Base-by-base conservation (phyloP, 2,113 vertebrate species). In the Takifugu flavidus region DNA sequence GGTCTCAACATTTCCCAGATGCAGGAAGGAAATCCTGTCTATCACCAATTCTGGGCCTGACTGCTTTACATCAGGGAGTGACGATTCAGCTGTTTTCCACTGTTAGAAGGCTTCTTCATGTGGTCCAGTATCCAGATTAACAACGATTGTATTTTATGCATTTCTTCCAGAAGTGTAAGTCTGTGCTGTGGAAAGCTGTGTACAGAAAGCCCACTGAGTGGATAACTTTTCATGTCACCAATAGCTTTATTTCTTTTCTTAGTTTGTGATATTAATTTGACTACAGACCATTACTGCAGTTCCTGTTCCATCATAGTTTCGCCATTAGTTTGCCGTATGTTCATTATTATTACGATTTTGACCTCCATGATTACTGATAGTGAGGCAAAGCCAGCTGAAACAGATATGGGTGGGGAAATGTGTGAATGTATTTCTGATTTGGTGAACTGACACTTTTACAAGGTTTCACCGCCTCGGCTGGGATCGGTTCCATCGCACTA, bases 1-100 rank as follows among this genome's bases (percentile, higher is more conserved):
- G 85, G 89, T 91, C 74, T 91, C 82, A 53, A 60, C 89, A 90
- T 92, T 91, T 92, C 88, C 94, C 84, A 74, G 59, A 63, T 77
- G 89, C 88, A 93, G 93, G 91, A 91, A 93, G 90, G 87, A 91
- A 85, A 75, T 92, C 86, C 85, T 89, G 89, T 91, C 88, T 87
- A 90, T 93, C 94, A 94, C 93, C 95, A 95, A 94, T 95, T 95
- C 89, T 90, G 88, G 89, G 78, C 88, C 89, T 80, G 86, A 86
- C 86, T 86, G 85, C 89, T 89, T 88, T 78, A 90, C 86, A 90
- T 89, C 86, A 89, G 86, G 82, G 88, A 88, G 80, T 77, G 59
- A 86, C 86, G 43, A 49, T 80, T 57, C 12, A 0, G 10, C 13
- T 13, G 1, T 26, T 56, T 1, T 25, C 42, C 43, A 29, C 43